phyloP scores from a whole-genome alignment of 1,140 invertebrate species.

The Drosophila dunni region DNA sequence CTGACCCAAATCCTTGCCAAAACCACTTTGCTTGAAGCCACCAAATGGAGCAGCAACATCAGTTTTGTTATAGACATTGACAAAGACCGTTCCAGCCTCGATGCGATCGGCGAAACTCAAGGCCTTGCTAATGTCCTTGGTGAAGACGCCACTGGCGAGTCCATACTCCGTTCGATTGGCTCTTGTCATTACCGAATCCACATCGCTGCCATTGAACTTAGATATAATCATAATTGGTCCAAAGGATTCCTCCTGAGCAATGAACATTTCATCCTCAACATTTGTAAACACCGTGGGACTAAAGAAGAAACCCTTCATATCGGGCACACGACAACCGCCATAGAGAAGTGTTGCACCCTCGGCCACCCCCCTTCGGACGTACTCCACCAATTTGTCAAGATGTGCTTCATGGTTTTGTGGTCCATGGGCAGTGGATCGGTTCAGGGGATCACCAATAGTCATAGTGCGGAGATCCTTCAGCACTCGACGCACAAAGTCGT shows the following conservation, averaged over 20 bases:
- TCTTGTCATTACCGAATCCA: slow-evolving; percentile 93
- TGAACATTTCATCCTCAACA: slow-evolving; percentile 95
- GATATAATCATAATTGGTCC: slow-evolving; percentile 98
- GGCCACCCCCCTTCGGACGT: slow-evolving; percentile 89
- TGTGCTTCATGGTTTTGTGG: slow-evolving; percentile 98
- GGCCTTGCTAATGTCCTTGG: slow-evolving; percentile 94
- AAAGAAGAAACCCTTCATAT: slow-evolving; percentile 93
- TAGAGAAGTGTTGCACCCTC: slow-evolving; percentile 94
- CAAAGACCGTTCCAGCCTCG: slow-evolving; percentile 97
- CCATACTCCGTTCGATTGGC: slow-evolving; percentile 97
- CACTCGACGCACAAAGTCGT: slow-evolving; percentile 92
- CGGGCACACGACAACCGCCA: slow-evolving; percentile 90
- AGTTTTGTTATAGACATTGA: slow-evolving; percentile 99
- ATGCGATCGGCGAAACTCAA: slow-evolving; percentile 94
- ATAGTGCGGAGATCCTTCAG: slow-evolving; percentile 95
- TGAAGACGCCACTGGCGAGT: slow-evolving; percentile 96
- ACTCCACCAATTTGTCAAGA: slow-evolving; percentile 94
- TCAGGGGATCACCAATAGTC: slow-evolving; percentile 95
- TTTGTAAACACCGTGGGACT: slow-evolving; percentile 96
- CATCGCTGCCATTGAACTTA: slow-evolving; percentile 92
- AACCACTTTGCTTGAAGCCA: slow-evolving; percentile 98
- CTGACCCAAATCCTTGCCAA: slow-evolving; percentile 97
- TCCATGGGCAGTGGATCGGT: slow-evolving; percentile 94
- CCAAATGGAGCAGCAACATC: slow-evolving; percentile 98
- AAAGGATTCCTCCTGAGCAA: slow-evolving; percentile 97